These are phyloP conservation scores for Apteryx owenii DNA, from an alignment of 2,113 vertebrate species.

Conservation along the genomic window DNA sequence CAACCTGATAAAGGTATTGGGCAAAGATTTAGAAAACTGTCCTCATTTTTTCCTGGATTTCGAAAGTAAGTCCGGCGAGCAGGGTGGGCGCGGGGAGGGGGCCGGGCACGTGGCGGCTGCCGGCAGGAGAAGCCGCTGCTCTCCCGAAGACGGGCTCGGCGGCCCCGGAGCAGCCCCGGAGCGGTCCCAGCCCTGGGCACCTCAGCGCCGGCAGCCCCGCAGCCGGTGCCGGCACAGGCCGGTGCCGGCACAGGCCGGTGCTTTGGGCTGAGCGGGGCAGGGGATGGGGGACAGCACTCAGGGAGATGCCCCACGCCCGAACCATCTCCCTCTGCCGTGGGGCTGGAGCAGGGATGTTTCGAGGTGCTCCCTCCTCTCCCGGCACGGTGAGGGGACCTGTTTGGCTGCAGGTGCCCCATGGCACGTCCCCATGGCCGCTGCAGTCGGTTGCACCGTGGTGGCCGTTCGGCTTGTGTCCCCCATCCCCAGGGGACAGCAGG, in stretches of 20 bases:
- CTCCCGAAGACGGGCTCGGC: not conserved
- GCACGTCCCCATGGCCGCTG: fast-evolving
- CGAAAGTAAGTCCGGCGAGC: slow-evolving; percentile 90
- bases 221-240: no score
- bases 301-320: not conserved
- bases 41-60: slow-evolving; percentile 99
- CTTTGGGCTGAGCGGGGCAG: not conserved
- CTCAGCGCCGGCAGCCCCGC: no score
- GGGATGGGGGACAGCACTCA: not conserved
- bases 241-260: no score
- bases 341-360: no score
- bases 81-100: not conserved
- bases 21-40: slow-evolving; percentile 98
- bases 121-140: not conserved
- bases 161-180: not conserved
- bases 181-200: no score
- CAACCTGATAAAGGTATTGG: slow-evolving; percentile 98
- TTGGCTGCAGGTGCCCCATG: not conserved
- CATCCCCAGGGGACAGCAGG: not conserved
- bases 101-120: not conserved
- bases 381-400: no score
- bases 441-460: not conserved
- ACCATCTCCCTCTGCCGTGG: no score
- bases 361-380: no score
- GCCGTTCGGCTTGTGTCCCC: not conserved